Percentiles rank a stretch among this genome's conserved stretches.
These are phyloP conservation scores for Cecropterus lyciades DNA, from an alignment of 1,140 invertebrate genomes.

Conservation along the genomic window DNA sequence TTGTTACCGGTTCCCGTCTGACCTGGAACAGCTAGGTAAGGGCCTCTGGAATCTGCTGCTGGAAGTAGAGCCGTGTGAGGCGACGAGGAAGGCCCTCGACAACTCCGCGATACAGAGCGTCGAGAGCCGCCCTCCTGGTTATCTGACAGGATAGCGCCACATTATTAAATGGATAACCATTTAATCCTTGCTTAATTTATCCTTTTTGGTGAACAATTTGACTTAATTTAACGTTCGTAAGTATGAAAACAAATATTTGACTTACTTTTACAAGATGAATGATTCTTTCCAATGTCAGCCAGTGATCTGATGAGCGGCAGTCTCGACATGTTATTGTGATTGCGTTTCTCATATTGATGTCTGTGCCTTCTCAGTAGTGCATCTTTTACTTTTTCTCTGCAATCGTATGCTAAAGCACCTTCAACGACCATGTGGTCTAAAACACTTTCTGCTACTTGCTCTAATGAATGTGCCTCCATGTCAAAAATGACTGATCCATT, in stretches of 20 bases:
- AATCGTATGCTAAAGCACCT: slow-evolving; percentile 89
- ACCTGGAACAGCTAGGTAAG: slow-evolving; percentile 92
- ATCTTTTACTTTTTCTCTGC: slow-evolving; percentile 93
- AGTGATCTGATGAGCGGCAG: slow-evolving; percentile 97
- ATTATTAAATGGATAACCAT: no score
- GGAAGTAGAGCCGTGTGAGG: slow-evolving; percentile 86
- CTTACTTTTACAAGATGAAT: slow-evolving; percentile 98
- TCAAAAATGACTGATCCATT: slow-evolving; percentile 97
- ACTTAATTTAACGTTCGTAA: no score
- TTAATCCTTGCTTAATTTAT: slow-evolving; percentile 47
- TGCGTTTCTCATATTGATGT: slow-evolving; percentile 96
- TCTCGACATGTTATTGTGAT: slow-evolving; percentile 91
- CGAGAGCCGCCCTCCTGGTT: slow-evolving; percentile 85
- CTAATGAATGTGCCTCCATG: slow-evolving; percentile 93
- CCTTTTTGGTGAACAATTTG: no score
- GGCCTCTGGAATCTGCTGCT: slow-evolving; percentile 88
- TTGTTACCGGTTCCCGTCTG: slow-evolving; percentile 70
- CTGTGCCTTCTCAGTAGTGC: slow-evolving; percentile 95
- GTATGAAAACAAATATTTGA: no score
- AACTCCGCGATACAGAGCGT: slow-evolving; percentile 80
- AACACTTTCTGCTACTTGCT: slow-evolving; percentile 95
- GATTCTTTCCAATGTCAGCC: slow-evolving; percentile 98
- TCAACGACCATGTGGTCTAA: slow-evolving; percentile 96
- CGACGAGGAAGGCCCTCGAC: slow-evolving; percentile 81
- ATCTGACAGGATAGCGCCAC: slow-evolving; percentile 85